phyloP scores from a whole-genome alignment of 1,140 invertebrate genomes.

The Lethrus apterus region DNA sequence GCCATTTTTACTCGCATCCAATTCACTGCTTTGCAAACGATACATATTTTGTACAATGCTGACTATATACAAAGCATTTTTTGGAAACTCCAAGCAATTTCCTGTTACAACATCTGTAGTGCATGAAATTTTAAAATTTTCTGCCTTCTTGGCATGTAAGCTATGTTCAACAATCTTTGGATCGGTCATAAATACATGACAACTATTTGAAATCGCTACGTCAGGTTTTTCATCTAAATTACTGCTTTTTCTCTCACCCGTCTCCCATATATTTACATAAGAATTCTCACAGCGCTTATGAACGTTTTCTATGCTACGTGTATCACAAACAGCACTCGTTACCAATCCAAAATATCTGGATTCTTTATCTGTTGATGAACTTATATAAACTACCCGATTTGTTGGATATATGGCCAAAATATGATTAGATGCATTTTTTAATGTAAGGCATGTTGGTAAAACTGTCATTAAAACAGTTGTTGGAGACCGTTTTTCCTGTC shows the following conservation, averaged over 20 bases:
- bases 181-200: constrained; percentile 92
- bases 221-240: constrained; percentile 39
- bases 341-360: constrained; percentile 88
- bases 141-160: constrained; percentile 67
- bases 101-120: constrained; percentile 56
- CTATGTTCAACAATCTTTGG: constrained; percentile 74
- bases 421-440: constrained; percentile 62
- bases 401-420: constrained; percentile 77
- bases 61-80: constrained; percentile 79
- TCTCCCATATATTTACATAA: constrained; percentile 21
- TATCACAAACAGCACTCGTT: constrained; percentile 61
- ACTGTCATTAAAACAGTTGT: constrained; percentile 81
- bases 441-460: constrained; percentile 65
- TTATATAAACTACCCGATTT: constrained; percentile 80
- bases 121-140: constrained; percentile 71
- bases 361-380: constrained; percentile 82
- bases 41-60: constrained; percentile 61
- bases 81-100: constrained; percentile 79
- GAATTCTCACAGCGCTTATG: constrained; percentile 15
- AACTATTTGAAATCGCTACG: constrained; percentile 71
- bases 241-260: constrained; percentile 21
- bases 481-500: constrained; percentile 82
- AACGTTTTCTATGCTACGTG: constrained; percentile 20
- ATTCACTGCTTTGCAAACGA: constrained; percentile 43
- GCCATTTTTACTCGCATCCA: constrained; percentile 15